phyloP scores from a whole-genome alignment of 2,113 vertebrate species.

The Melanotaenia duboulayi region DNA sequence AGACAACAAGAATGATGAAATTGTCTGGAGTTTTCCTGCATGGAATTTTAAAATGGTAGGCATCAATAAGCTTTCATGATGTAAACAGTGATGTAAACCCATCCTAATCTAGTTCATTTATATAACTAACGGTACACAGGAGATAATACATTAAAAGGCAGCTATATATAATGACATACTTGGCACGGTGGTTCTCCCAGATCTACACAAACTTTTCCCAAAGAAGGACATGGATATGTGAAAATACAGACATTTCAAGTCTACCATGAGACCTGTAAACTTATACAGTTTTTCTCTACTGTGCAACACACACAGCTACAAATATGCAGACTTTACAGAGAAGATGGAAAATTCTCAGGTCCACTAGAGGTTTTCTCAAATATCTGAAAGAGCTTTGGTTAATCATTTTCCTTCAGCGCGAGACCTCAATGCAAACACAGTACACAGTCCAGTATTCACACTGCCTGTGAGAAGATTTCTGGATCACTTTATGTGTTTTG shows the following conservation, averaged over 20 bases:
- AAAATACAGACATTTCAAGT: constrained; percentile 6
- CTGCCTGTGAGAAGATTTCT: constrained; percentile 48
- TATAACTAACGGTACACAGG: neutral
- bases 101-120: neutral
- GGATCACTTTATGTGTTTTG: constrained; percentile 10
- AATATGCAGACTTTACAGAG: constrained; percentile 39
- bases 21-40: constrained; percentile 1
- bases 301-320: neutral
- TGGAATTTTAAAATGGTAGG: neutral
- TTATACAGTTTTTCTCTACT: neutral
- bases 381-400: constrained; percentile 17
- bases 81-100: neutral
- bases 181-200: neutral
- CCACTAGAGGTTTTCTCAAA: constrained; percentile 47
- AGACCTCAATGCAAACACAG: constrained; percentile 23
- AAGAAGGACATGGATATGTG: constrained; percentile 5
- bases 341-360: constrained; percentile 60
- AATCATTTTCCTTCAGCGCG: neutral
- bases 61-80: neutral
- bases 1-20: neutral
- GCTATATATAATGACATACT: neutral
- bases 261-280: neutral
- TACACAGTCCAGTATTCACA: constrained; percentile 32
- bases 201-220: neutral
- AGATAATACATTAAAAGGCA: neutral